phyloP scores from a whole-genome alignment of 2,888 invertebrate species.

The Pherbina coryleti region DNA sequence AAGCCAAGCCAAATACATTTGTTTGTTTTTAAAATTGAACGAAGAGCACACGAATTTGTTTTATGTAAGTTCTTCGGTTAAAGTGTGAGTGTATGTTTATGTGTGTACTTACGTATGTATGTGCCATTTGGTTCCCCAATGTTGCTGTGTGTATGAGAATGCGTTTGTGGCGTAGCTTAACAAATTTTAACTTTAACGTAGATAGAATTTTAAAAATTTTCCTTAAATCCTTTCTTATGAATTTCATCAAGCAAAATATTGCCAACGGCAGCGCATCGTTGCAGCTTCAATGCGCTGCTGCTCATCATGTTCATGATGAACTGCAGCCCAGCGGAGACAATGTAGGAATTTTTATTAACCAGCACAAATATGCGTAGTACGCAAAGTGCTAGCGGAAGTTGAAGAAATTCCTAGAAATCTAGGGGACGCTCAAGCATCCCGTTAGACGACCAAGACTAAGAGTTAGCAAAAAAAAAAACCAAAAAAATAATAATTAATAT shows the following conservation, averaged over 20 bases:
- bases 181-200: no score
- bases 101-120: background rate
- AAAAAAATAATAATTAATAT: no score
- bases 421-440: background rate
- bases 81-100: background rate
- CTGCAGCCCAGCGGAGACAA: conserved; percentile 9
- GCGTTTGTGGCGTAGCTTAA: no score
- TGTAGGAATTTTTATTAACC: conserved; percentile 26
- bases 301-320: background rate
- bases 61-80: background rate
- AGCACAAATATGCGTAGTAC: background rate
- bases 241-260: background rate
- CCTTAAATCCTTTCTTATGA: background rate
- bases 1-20: background rate
- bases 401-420: background rate
- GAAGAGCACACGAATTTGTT: background rate
- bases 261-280: background rate
- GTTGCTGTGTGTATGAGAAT: background rate
- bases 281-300: background rate
- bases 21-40: background rate
- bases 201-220: background rate
- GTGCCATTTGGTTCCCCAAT: no score
- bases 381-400: background rate
- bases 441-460: background rate
- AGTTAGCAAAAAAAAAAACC: background rate